Conservation (phyloP, 2,113 vertebrate genomes). For the Prolemur simus region DNA sequence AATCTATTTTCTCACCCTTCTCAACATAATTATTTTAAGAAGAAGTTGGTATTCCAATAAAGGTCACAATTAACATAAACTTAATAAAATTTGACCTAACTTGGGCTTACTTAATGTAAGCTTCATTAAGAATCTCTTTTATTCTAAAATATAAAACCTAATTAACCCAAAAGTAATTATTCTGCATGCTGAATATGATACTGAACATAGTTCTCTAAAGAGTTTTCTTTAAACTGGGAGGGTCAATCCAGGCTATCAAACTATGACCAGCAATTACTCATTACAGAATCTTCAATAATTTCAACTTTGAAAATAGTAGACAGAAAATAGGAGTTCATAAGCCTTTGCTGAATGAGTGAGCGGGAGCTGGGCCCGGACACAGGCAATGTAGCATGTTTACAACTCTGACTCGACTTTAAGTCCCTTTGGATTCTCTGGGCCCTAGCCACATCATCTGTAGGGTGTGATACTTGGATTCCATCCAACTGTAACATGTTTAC, state of each 20-base stretch:
- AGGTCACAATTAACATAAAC: slow-evolving; percentile 17
- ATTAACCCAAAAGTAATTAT: not conserved
- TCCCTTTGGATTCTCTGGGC: not conserved
- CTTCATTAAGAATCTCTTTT: not conserved
- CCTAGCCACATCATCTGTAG: not conserved
- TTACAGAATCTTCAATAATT: not conserved
- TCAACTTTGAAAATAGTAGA: not conserved
- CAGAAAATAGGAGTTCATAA: not conserved
- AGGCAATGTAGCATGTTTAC: not conserved
- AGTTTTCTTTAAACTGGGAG: not conserved
- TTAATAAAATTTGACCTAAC: slow-evolving; percentile 17
- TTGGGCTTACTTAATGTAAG: not conserved
- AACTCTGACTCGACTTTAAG: not conserved
- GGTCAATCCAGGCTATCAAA: not conserved
- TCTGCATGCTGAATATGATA: not conserved
- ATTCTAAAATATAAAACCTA: slow-evolving; percentile 37
- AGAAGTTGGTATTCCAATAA: slow-evolving; percentile 7
- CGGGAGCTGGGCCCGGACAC: not conserved
- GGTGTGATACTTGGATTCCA: not conserved
- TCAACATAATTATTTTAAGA: slow-evolving; percentile 10
- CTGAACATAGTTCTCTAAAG: not conserved
- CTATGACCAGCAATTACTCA: not conserved
- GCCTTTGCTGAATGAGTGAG: not conserved
- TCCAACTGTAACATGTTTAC: not conserved
- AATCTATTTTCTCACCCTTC: not conserved